Percentiles rank a stretch among this genome's conserved stretches.
Conservation (phyloP, 2,888 invertebrate genomes). For the Dynastes maya region DNA sequence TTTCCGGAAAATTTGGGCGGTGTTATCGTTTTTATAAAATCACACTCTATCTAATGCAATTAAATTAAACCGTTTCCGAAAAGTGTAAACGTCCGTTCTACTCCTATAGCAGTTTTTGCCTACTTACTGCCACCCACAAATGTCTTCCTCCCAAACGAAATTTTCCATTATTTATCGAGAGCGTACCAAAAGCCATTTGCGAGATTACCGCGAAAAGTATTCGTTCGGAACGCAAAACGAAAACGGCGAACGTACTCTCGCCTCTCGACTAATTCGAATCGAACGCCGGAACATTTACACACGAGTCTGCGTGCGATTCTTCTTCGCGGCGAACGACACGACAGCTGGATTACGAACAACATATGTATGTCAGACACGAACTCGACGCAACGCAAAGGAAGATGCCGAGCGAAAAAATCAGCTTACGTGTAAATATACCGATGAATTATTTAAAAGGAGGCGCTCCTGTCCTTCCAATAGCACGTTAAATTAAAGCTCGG, state of each 20-base stretch:
- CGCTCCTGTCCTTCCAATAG: constrained; percentile 16
- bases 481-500: constrained; percentile 22
- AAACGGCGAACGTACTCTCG: constrained; percentile 3
- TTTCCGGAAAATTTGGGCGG: neutral
- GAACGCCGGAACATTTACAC: neutral
- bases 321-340: constrained; percentile 17
- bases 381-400: constrained; percentile 13
- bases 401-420: constrained; percentile 17
- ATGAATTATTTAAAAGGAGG: constrained; percentile 30
- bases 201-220: constrained; percentile 28
- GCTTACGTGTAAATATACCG: constrained; percentile 36
- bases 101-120: neutral
- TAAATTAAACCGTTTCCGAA: neutral
- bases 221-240: constrained; percentile 35
- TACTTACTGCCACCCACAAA: neutral
- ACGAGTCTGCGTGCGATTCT: constrained; percentile 19
- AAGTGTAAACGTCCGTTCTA: neutral
- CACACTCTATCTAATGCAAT: neutral
- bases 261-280: constrained; percentile 8
- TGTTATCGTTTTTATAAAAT: no score
- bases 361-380: constrained; percentile 43
- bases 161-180: constrained; percentile 4
- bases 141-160: neutral
- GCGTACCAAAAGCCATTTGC: constrained; percentile 5
- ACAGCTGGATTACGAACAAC: constrained; percentile 44